Percentiles rank a stretch among this genome's conserved stretches.
Evolutionary conservation across 2,888 invertebrate genomes (phyloP).

Genomic region (Lissonota sp.): DNA sequence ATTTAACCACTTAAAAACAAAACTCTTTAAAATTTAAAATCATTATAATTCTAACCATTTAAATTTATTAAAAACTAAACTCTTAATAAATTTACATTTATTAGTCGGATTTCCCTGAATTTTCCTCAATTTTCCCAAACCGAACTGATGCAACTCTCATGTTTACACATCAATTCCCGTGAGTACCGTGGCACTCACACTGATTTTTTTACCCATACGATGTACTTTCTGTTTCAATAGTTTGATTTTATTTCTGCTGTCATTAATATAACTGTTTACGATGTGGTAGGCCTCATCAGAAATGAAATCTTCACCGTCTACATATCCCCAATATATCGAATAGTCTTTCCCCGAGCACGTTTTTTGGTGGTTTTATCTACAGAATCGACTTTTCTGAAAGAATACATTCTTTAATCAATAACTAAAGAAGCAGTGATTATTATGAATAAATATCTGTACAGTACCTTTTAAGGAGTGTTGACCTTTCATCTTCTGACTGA

Average conservation of each 20-base stretch:
- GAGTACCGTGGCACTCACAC: too few species aligned
- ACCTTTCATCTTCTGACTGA: slow-evolving; percentile 11
- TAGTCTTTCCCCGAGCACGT: slow-evolving; percentile 12
- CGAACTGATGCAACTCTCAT: too few species aligned
- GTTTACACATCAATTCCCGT: too few species aligned
- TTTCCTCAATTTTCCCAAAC: too few species aligned
- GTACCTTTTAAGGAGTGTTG: slow-evolving; percentile 17
- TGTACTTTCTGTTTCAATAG: slow-evolving; percentile 19
- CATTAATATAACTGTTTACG: slow-evolving; percentile 2
- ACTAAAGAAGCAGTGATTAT: slow-evolving; percentile 19
- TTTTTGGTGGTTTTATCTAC: background rate
- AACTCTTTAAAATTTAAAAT: too few species aligned
- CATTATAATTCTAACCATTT: too few species aligned
- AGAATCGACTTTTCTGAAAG: slow-evolving; percentile 6
- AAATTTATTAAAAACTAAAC: too few species aligned
- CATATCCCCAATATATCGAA: slow-evolving; percentile 17
- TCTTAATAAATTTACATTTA: too few species aligned
- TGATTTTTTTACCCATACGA: slow-evolving; percentile 7
- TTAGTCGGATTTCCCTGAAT: too few species aligned
- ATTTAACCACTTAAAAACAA: too few species aligned
- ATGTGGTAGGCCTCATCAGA: slow-evolving; percentile 15
- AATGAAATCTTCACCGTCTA: slow-evolving; percentile 20
- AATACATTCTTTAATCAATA: slow-evolving; percentile 18
- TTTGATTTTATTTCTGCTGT: slow-evolving; percentile 8
- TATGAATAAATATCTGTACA: slow-evolving; percentile 9